Evolutionary conservation across 1,140 invertebrate species (phyloP), one percentile per base, ranked within the genome.

Genomic region (Drosophila nebulosa): DNA sequence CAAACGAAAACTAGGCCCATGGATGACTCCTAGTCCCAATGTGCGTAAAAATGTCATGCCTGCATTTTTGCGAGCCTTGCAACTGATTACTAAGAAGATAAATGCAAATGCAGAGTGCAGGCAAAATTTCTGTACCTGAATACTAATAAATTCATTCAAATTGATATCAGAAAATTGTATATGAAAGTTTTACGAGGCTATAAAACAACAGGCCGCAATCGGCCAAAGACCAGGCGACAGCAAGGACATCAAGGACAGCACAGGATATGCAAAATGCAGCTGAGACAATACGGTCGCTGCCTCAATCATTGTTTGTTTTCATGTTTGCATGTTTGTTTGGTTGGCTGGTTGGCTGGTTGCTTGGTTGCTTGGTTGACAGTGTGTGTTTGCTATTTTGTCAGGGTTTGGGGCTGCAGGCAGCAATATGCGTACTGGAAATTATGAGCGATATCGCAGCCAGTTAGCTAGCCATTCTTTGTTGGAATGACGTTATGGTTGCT

Each of bases 371-470:
- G 30, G 30, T 32, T 32, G 30, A 30, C 27, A 62, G 53, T 59
- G n/a, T n/a, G n/a, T n/a, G n/a, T n/a, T n/a, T n/a, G n/a, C n/a
- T n/a, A n/a, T n/a, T n/a, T n/a, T n/a, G n/a, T n/a, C n/a, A n/a
- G 42, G 66, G 55, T 16, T 46, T 46, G 39, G 6, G 39, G 14
- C 7, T 64, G 64, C 36, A 64, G 75, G 81, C 77, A 69, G 67
- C 78, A 77, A 88, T 78, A 81, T 81, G 79, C 51, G 64, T 73
- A 76, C 64, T 71, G 74, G 65, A 88, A 86, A 86, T 88, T 86
- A 86, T 86, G 83, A 88, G 78, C 78, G 46, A 83, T 88, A 72
- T 80, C 63, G 65, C 67, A 57, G 70, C 57, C 71, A 78, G 63
- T 67, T 56, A 12, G 16, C 32, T n/a, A n/a, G n/a, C 18, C 35